Evolutionary conservation across 2,113 vertebrate species (phyloP).

Genomic region (Microcebus ravelobensis): DNA sequence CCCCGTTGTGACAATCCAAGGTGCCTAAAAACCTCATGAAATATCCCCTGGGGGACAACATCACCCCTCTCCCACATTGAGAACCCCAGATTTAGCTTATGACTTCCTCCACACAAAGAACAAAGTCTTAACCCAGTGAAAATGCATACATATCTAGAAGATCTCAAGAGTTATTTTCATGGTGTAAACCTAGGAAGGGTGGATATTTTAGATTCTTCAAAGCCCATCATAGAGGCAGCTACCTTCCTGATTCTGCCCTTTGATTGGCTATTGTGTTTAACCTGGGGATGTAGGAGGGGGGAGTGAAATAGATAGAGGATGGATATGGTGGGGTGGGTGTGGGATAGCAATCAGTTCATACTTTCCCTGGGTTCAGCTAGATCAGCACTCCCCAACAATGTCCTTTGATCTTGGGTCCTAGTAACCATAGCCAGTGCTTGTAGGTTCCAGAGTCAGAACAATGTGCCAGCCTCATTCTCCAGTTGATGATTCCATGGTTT

Average conservation of each 20-base stretch:
- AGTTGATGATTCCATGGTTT: conserved; percentile 62
- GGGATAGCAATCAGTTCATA: not conserved
- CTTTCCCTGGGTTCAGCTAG: not conserved
- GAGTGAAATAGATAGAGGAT: not conserved
- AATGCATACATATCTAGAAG: not conserved
- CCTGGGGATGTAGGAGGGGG: not conserved
- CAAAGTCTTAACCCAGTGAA: not conserved
- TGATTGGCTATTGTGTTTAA: conserved; percentile 5
- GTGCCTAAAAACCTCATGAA: not conserved
- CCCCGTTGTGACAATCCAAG: not conserved
- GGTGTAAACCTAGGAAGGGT: not conserved
- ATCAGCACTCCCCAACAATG: not conserved
- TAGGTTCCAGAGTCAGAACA: conserved; percentile 50
- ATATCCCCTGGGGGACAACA: not conserved
- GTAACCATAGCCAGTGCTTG: conserved; percentile 7
- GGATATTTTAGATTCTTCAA: conserved; percentile 35
- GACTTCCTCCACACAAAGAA: conserved; percentile 26
- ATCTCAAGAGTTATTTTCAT: not conserved
- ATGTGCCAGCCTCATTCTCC: conserved; percentile 23
- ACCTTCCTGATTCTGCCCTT: not conserved
- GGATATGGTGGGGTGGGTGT: not conserved
- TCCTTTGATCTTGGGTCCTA: conserved; percentile 18
- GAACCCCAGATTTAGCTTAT: not conserved
- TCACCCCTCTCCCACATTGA: not conserved
- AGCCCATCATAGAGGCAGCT: not conserved